Base-by-base conservation (phyloP, 1,140 invertebrate species). In the Drosophila azteca region DNA sequence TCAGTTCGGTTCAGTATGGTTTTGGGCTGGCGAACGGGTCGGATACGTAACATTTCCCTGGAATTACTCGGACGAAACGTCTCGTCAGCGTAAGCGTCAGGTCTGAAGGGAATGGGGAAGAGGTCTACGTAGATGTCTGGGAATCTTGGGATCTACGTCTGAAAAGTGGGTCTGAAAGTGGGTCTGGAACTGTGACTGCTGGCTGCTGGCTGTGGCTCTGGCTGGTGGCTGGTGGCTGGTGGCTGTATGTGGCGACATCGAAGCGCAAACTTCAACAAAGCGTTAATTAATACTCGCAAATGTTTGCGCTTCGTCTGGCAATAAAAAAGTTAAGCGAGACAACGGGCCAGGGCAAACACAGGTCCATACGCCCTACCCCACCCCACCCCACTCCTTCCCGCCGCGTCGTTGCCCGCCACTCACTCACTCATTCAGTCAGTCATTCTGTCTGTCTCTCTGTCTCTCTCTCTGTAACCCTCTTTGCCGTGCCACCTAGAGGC, bases 261-360 rank as follows among this genome's bases (percentile, higher is more conserved):
- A 82, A 88, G 83, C 71, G 65, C 84, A 88, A 88, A 88, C 83
- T 88, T 88, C 83, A 88, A 88, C 83, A 88, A 88, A 88, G 83
- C 83, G 84, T 88, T 88, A 88, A 88, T 88, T 88, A 88, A 88
- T 88, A 88, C 83, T 88, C 76, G 84, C 83, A 88, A 88, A 88
- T 88, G 83, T 88, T 88, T 88, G 83, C 83, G 79, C 79, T 77
- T 69, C 76, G 83, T 88, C 83, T 88, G 83, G 83, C 83, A 88
- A 88, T 88, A 85, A 82, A 88, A 88, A 88, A 88, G 83, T 88
- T 89, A 88, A 88, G 84, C 82, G 79, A 82, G 67, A 80, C 74
- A 82, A 81, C 77, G 73, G 61, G 65, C 61, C 71, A 66, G 49
- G 35, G 64, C 73, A 77, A 81, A 76, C 58, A 74, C 60, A 45